Percentiles rank a stretch among this genome's conserved stretches.
These are phyloP conservation scores for Aldrovandia affinis DNA, from an alignment of 2,797 vertebrate species.

Conservation along the genomic window DNA sequence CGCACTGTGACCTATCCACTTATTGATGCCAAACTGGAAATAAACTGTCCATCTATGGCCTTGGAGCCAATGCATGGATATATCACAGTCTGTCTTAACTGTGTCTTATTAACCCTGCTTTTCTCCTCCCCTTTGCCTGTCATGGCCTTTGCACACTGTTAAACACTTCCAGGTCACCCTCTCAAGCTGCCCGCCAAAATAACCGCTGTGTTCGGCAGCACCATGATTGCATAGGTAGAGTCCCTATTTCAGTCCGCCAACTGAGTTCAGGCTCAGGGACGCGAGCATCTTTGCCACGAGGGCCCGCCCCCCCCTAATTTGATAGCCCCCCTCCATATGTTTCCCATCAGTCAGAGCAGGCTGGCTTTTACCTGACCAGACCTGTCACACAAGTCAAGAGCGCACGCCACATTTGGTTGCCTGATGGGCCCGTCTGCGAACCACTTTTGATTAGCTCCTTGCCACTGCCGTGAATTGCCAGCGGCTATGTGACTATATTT, in stretches of 20 bases:
- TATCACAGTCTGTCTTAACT: conserved; percentile 4
- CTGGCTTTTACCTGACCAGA: conserved; percentile 43
- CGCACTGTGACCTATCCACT: neutral
- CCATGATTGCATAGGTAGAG: conserved; percentile 37
- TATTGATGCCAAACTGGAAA: neutral
- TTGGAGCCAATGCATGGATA: neutral
- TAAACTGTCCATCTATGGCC: too few relatives aligned
- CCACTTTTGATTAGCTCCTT: conserved; percentile 44
- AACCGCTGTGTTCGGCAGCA: too few relatives aligned
- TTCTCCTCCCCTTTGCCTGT: neutral
- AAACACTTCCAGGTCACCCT: neutral
- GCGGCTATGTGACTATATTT: conserved; percentile 20
- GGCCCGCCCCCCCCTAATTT: conserved; percentile 44
- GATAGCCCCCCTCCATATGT: conserved; percentile 39
- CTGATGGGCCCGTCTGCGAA: conserved; percentile 43
- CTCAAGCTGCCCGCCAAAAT: neutral
- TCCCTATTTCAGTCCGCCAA: conserved; percentile 21
- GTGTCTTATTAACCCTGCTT: neutral
- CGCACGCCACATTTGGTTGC: conserved; percentile 14
- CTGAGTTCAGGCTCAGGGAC: conserved; percentile 49
- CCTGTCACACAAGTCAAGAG: conserved; percentile 45
- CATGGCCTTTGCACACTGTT: conserved; percentile 3
- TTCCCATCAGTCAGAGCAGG: conserved; percentile 53
- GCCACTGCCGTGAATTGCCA: conserved; percentile 39
- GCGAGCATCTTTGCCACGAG: conserved; percentile 33